phyloP scores from a whole-genome alignment of 2,113 vertebrate species.

The Hipposideros armiger region DNA sequence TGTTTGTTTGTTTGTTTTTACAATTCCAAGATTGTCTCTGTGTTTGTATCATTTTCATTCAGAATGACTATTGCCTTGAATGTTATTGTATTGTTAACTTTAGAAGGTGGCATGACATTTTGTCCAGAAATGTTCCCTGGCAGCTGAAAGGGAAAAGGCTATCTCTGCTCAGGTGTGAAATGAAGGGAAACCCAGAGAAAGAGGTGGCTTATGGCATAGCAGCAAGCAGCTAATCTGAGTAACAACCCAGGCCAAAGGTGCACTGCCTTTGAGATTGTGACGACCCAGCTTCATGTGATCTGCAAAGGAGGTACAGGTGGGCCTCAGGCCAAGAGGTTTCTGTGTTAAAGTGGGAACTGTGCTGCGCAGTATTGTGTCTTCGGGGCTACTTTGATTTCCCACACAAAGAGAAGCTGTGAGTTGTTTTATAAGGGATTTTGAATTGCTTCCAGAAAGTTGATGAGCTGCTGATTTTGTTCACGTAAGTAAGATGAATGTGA shows the following conservation, averaged over 20 bases:
- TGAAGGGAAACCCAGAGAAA: neutral
- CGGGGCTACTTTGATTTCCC: neutral
- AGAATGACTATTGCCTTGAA: slow-evolving; percentile 15
- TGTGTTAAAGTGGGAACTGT: neutral
- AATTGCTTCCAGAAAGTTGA: neutral
- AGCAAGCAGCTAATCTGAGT: neutral
- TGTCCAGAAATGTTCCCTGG: slow-evolving; percentile 31
- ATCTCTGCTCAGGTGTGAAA: neutral
- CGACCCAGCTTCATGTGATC: neutral
- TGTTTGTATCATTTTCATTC: slow-evolving; percentile 18
- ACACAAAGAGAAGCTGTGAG: neutral
- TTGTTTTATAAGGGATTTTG: neutral
- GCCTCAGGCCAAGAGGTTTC: neutral
- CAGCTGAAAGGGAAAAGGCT: neutral
- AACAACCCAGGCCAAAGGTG: neutral
- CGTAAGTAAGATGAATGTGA: neutral
- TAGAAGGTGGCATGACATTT: slow-evolving; percentile 40
- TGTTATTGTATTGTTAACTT: slow-evolving; percentile 9
- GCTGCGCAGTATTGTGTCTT: neutral
- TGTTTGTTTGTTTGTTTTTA: neutral
- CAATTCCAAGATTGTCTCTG: neutral
- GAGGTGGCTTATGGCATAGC: neutral
- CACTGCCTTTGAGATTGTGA: neutral
- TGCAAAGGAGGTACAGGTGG: neutral
- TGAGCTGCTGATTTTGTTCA: neutral